phyloP scores from a whole-genome alignment of 2,797 vertebrate species.

The Hydrophis major region DNA sequence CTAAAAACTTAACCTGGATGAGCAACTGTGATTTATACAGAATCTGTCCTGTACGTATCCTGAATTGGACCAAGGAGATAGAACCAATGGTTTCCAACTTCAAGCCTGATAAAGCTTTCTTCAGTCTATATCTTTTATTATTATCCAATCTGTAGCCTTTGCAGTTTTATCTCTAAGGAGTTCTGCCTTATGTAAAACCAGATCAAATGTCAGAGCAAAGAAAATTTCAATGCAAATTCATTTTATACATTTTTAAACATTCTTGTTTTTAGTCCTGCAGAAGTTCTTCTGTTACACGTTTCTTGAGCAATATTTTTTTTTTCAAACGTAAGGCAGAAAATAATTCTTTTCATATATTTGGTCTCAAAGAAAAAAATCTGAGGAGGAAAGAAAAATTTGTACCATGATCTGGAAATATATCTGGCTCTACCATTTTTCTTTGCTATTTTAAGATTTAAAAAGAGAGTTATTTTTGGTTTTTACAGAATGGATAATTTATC shows the following conservation, averaged over 20 bases:
- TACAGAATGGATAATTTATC: not conserved
- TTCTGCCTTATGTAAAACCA: not conserved
- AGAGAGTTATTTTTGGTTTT: not conserved
- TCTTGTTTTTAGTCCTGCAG: not conserved
- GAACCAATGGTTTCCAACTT: not conserved
- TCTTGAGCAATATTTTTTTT: not conserved
- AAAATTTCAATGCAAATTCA: not conserved
- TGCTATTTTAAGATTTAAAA: not conserved
- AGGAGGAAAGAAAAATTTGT: not conserved
- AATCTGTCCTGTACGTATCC: not conserved
- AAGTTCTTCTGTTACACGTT: not conserved
- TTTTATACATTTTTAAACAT: not conserved
- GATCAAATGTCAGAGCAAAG: not conserved
- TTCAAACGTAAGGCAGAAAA: not conserved
- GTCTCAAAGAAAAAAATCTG: too few species aligned
- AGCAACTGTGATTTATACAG: not conserved
- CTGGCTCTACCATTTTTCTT: not conserved
- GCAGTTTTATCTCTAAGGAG: not conserved
- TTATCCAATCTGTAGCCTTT: not conserved
- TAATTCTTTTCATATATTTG: not conserved
- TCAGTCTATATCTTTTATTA: not conserved
- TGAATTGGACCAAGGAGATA: not conserved
- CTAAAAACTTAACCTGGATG: not conserved
- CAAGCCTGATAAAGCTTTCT: not conserved
- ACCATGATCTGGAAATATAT: not conserved